A percentile compares a stretch with the other conserved stretches of the same genome.
Evolutionary conservation across 2,888 invertebrate genomes (phyloP).

Genomic region (Elmis aenea): DNA sequence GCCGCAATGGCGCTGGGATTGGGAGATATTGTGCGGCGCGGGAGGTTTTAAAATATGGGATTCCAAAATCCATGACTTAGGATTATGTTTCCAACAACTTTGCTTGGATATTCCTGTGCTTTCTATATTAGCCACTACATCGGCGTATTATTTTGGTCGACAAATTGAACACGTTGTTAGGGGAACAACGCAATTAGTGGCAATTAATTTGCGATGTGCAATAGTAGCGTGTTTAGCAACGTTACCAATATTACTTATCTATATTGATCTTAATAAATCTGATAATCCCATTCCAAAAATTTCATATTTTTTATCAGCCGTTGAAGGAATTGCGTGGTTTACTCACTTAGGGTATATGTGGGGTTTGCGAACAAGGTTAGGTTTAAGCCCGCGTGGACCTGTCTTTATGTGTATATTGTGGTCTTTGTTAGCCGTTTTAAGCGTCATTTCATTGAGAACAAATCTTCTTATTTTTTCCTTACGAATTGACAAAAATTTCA

Average conservation of each 20-base stretch:
- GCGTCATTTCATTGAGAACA: constrained; percentile 64
- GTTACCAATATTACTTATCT: constrained; percentile 65
- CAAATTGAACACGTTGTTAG: constrained; percentile 59
- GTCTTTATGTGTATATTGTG: constrained; percentile 62
- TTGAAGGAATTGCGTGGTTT: constrained; percentile 74
- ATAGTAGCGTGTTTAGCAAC: constrained; percentile 59
- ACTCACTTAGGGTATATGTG: constrained; percentile 73
- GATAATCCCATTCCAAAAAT: constrained; percentile 54
- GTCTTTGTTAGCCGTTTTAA: constrained; percentile 62
- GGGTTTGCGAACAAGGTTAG: constrained; percentile 60
- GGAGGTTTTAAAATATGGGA: constrained; percentile 68
- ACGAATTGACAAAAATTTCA: constrained; percentile 28
- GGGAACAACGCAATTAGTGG: constrained; percentile 57
- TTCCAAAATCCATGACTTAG: constrained; percentile 65
- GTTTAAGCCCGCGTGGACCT: constrained; percentile 70
- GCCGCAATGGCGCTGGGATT: constrained; percentile 54
- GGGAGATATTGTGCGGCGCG: constrained; percentile 73
- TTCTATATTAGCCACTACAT: constrained; percentile 66
- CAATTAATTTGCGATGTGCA: constrained; percentile 62
- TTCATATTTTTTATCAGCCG: constrained; percentile 66
- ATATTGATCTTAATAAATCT: constrained; percentile 54
- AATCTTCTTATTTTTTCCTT: constrained; percentile 50
- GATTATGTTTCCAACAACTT: constrained; percentile 80
- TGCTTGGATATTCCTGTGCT: constrained; percentile 73
- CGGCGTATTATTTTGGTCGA: constrained; percentile 77